Conservation (phyloP, 2,113 vertebrate genomes). For the Dipodomys stephensi region DNA sequence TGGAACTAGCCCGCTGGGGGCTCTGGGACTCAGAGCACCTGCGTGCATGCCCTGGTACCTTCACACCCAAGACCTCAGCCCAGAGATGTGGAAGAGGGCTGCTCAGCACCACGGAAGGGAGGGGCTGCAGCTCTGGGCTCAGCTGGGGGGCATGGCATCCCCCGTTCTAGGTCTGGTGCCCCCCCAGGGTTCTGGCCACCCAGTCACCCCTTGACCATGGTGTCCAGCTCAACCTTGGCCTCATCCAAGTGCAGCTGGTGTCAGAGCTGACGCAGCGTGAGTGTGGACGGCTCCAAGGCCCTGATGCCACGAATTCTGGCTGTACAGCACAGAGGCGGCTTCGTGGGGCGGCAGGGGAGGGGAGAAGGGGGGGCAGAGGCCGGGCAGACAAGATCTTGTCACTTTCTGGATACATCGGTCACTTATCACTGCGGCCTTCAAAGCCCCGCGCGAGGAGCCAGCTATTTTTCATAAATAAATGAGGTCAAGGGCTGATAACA, state of each 20-base stretch:
- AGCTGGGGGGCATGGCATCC: no score
- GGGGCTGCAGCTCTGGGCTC: not conserved
- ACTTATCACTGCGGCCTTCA: constrained; percentile 57
- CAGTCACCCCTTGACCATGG: not conserved
- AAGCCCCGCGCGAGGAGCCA: constrained; percentile 47
- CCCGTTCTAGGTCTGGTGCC: rapidly evolving
- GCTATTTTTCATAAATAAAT: constrained; percentile 71
- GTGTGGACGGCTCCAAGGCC: not conserved
- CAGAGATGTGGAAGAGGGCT: rapidly evolving
- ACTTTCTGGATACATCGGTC: not conserved
- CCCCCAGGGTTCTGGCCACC: not conserved
- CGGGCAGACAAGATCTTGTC: not conserved
- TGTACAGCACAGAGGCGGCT: no score
- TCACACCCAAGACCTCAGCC: not conserved
- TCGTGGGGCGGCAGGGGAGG: no score
- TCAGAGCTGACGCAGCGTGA: rapidly evolving
- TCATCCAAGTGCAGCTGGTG: not conserved
- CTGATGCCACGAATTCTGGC: not conserved
- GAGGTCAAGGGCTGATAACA: constrained; percentile 69
- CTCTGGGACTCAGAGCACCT: not conserved
- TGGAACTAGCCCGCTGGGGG: no score
- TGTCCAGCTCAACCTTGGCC: no score
- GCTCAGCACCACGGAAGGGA: no score
- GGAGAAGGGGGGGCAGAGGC: no score
- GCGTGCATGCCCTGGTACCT: not conserved